A percentile compares a stretch with the other conserved stretches of the same genome.
Conservation (phyloP, 1,140 invertebrate genomes). For the Acromyrmex heyeri region DNA sequence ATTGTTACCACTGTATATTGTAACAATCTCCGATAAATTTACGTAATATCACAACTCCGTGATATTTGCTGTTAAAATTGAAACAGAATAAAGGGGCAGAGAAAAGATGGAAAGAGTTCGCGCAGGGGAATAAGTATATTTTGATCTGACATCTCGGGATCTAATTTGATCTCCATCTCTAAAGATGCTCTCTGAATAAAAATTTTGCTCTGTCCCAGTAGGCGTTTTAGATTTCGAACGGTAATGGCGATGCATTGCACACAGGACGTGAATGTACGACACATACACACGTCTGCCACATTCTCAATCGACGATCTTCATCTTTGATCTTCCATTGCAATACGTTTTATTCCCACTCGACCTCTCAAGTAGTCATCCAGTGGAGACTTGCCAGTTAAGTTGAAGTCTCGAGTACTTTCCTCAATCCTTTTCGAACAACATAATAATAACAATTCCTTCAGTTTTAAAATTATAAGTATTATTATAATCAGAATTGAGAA, state of each 20-base stretch:
- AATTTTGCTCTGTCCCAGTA: slow-evolving; percentile 47
- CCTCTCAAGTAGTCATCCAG: slow-evolving; percentile 19
- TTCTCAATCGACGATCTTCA: slow-evolving; percentile 48
- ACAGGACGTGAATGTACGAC: neutral
- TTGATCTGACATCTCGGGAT: slow-evolving; percentile 68
- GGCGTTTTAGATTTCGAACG: slow-evolving; percentile 41
- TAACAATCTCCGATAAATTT: neutral
- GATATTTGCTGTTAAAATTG: slow-evolving; percentile 41
- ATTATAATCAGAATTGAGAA: too few relatives aligned
- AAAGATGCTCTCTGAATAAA: slow-evolving; percentile 75
- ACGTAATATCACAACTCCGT: neutral
- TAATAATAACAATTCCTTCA: neutral
- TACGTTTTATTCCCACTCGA: slow-evolving; percentile 58
- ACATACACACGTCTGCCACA: neutral
- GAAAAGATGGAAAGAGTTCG: slow-evolving; percentile 8
- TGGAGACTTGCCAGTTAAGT: slow-evolving; percentile 23
- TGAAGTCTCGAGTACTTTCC: neutral
- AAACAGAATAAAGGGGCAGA: slow-evolving; percentile 34
- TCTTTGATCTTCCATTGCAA: slow-evolving; percentile 67
- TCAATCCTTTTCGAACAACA: neutral
- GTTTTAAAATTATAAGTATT: too few relatives aligned
- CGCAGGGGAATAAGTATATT: slow-evolving; percentile 65
- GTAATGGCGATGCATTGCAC: slow-evolving; percentile 8
- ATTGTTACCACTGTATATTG: neutral
- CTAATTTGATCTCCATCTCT: slow-evolving; percentile 77